Percentiles rank a stretch among this genome's conserved stretches.
phyloP scores from a whole-genome alignment of 2,113 vertebrate genomes.

The Esox niger region DNA sequence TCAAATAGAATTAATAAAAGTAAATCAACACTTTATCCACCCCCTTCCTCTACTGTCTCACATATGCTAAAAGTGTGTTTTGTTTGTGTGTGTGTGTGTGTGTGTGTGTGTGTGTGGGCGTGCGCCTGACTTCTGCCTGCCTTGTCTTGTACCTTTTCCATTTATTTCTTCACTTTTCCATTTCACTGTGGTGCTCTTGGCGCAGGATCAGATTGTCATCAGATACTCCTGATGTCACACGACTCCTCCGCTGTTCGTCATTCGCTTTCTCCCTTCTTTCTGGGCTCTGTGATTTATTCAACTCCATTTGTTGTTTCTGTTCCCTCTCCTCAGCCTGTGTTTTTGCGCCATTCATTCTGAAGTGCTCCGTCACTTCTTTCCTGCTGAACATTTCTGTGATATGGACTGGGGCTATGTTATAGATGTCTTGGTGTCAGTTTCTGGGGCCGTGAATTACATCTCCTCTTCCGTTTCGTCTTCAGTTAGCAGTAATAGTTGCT shows the following conservation, averaged over 20 bases:
- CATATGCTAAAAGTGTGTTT: background rate
- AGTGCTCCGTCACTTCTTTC: too few species aligned
- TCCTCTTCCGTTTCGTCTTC: too few species aligned
- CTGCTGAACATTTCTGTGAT: background rate
- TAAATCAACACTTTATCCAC: slow-evolving; percentile 30
- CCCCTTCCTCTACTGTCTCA: background rate
- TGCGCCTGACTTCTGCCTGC: slow-evolving; percentile 19
- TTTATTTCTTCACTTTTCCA: slow-evolving; percentile 5
- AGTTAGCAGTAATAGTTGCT: too few species aligned
- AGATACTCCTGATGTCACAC: slow-evolving; percentile 6
- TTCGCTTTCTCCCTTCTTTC: too few species aligned
- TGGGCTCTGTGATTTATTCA: too few species aligned
- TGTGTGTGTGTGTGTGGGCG: background rate
- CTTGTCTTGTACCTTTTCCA: background rate
- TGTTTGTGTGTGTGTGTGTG: too few species aligned
- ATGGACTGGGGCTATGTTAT: background rate
- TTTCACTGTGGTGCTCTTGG: slow-evolving; percentile 18
- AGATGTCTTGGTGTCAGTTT: too few species aligned
- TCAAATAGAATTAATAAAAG: slow-evolving; percentile 33
- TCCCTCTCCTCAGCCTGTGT: background rate
- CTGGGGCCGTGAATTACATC: too few species aligned
- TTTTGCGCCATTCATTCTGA: too few species aligned
- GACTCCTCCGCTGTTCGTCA: slow-evolving; percentile 9
- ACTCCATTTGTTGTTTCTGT: too few species aligned
- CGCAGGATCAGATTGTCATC: slow-evolving; percentile 20